Base-by-base conservation (phyloP, 2,888 invertebrate species). In the Anticlea derivata region DNA sequence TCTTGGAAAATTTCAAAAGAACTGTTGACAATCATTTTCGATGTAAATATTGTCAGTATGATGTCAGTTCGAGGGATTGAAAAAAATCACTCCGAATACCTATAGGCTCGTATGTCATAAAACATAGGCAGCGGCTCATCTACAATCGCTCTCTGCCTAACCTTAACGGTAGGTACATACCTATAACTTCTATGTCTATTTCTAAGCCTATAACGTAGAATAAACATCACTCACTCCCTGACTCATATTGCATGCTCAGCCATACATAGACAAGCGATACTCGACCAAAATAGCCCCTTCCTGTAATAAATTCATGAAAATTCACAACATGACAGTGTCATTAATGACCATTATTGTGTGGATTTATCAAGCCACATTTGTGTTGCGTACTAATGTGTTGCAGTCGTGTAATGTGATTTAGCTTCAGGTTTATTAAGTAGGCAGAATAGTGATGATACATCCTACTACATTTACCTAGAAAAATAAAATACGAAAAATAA, bases 361-460 rank as follows among this genome's bases (percentile, higher is more conserved):
- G 47, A 59, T 61, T 51, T 48, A 58, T 61, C 55, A 61, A 45
- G 13, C 40, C 22, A 44, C 23, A 47, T 57, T 61, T 50, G 56
- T 35, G 37, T 40, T 50, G 24, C 20, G 23, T 55, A 37, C 53
- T 54, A 57, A 58, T 59, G 41, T 29, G 48, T 55, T 44, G 31
- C 53, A 53, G 45, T 47, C 30, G 29, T 37, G 26, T 38, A 48
- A 48, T 50, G 47, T 31, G 35, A 47, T 43, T 43, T 50, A 38
- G 29, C 39, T 41, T 26, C 17, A 38, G 22, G 35, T 34, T 41
- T 38, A 37, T 50, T 40, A 37, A 44, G 29, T 8, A 20, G 17
- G 37, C 17, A 17, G 17, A 4, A 26, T 24, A 39, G 30, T 20
- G 13, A 20, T 24, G n/a, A 13, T n/a, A 13, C 31, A 13, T n/a